phyloP scores from a whole-genome alignment of 2,888 invertebrate genomes.

The Ceramica pisi region DNA sequence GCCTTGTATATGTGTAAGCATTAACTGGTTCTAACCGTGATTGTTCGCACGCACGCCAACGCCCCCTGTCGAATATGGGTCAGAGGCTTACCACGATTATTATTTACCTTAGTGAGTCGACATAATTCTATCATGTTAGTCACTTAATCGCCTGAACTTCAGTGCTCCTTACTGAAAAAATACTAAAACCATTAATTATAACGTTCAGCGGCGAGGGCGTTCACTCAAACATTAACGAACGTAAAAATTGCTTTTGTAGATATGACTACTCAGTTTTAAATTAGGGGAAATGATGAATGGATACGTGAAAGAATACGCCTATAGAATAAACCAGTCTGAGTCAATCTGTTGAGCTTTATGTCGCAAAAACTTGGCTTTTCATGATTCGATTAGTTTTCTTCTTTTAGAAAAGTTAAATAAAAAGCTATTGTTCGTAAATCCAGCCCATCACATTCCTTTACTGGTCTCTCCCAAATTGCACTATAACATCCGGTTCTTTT shows the following conservation, averaged over 20 bases:
- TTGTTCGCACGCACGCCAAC: conserved; percentile 83
- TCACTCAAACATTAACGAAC: conserved; percentile 57
- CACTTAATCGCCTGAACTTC: conserved; percentile 70
- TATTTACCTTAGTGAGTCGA: conserved; percentile 77
- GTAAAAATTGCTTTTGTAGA: conserved; percentile 56
- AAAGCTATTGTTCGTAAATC: conserved; percentile 18
- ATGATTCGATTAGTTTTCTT: conserved; percentile 8
- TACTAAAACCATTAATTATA: conserved; percentile 65
- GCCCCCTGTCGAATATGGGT: conserved; percentile 74
- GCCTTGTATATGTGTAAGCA: conserved; percentile 84
- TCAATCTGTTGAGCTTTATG: conserved; percentile 22
- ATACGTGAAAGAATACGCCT: conserved; percentile 9
- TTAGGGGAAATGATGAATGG: conserved; percentile 44
- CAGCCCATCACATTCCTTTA: background rate
- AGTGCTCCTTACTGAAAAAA: conserved; percentile 64
- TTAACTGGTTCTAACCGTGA: conserved; percentile 81
- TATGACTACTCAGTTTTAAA: conserved; percentile 59
- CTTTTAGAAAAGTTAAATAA: conserved; percentile 10
- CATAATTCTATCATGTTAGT: conserved; percentile 74
- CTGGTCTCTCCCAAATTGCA: conserved; percentile 26
- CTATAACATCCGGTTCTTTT: conserved; percentile 40
- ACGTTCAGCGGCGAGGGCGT: conserved; percentile 55
- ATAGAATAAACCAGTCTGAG: conserved; percentile 11
- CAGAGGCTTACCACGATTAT: conserved; percentile 75
- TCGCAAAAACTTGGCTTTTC: conserved; percentile 14